phyloP scores from a whole-genome alignment of 2,113 vertebrate genomes.

The Labrus mixtus region DNA sequence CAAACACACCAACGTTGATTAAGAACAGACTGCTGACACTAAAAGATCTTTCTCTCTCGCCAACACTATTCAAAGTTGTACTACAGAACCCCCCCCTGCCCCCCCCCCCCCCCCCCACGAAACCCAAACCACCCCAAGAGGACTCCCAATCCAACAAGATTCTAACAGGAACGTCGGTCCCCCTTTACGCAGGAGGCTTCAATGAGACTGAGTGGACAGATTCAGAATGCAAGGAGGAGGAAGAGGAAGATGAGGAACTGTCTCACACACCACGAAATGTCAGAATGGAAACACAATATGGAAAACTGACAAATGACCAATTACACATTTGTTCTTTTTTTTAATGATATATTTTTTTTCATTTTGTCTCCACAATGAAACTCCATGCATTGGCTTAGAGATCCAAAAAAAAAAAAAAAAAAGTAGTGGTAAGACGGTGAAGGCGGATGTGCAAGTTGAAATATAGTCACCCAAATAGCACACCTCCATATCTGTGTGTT shows the following conservation, averaged over 20 bases:
- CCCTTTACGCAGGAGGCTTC: conserved; percentile 64
- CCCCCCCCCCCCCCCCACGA: conserved; percentile 5
- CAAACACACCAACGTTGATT: conserved; percentile 61
- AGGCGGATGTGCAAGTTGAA: conserved; percentile 43
- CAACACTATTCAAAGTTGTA: conserved; percentile 78
- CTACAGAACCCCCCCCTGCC: conserved; percentile 55
- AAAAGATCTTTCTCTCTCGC: conserved; percentile 72
- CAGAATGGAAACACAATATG: conserved; percentile 70
- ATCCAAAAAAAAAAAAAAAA: conserved; percentile 62
- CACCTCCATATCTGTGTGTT: conserved; percentile 38
- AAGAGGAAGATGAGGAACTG: conserved; percentile 73
- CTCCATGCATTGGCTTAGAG: conserved; percentile 79
- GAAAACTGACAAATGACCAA: conserved; percentile 79
- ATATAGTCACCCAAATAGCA: conserved; percentile 50
- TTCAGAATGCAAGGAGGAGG: conserved; percentile 66
- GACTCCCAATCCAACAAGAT: conserved; percentile 62
- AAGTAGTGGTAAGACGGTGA: conserved; percentile 38
- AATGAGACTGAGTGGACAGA: conserved; percentile 72
- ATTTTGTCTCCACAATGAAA: conserved; percentile 77
- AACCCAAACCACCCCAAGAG: conserved; percentile 35
- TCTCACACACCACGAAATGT: conserved; percentile 69
- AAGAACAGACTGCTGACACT: conserved; percentile 79
- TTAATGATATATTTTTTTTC: conserved; percentile 46
- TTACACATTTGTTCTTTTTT: conserved; percentile 66
- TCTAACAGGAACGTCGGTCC: conserved; percentile 55